phyloP scores from a whole-genome alignment of 2,888 invertebrate species.

The Seira sanloemensis region DNA sequence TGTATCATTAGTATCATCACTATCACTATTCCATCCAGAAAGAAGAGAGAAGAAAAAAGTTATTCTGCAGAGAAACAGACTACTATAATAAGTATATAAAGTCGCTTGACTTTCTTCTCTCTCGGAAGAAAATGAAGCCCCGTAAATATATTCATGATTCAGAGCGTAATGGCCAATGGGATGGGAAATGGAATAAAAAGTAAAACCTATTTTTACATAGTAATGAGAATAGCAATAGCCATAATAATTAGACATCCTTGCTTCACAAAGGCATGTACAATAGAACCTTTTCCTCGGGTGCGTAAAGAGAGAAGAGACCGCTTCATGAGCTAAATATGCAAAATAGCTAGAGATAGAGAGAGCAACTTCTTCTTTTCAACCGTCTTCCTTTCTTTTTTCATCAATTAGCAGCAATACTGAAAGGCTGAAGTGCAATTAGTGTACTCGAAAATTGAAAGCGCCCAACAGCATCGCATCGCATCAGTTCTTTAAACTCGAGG shows the following conservation, averaged over 20 bases:
- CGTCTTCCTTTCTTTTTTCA: no score
- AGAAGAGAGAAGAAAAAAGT: background rate
- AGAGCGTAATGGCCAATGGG: no score
- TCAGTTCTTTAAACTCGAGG: background rate
- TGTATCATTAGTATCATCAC: background rate
- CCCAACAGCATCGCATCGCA: no score
- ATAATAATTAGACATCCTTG: conserved; percentile 37
- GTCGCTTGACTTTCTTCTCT: no score
- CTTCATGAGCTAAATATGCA: background rate
- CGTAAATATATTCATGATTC: conserved; percentile 24
- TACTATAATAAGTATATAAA: background rate
- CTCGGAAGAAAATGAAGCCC: conserved; percentile 9
- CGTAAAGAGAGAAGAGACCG: no score
- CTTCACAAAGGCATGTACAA: background rate
- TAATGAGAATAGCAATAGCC: conserved; percentile 20
- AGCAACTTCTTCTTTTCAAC: background rate
- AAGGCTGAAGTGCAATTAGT: background rate
- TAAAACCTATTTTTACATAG: background rate
- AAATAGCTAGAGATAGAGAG: background rate
- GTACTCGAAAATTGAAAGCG: background rate
- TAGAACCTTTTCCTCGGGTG: no score
- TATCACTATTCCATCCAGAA: no score
- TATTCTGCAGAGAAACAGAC: background rate
- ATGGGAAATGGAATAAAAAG: conserved; percentile 11
- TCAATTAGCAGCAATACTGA: background rate